A percentile compares a stretch with the other conserved stretches of the same genome.
Conservation (phyloP, 2,113 vertebrate species). For the Passer montanus region DNA sequence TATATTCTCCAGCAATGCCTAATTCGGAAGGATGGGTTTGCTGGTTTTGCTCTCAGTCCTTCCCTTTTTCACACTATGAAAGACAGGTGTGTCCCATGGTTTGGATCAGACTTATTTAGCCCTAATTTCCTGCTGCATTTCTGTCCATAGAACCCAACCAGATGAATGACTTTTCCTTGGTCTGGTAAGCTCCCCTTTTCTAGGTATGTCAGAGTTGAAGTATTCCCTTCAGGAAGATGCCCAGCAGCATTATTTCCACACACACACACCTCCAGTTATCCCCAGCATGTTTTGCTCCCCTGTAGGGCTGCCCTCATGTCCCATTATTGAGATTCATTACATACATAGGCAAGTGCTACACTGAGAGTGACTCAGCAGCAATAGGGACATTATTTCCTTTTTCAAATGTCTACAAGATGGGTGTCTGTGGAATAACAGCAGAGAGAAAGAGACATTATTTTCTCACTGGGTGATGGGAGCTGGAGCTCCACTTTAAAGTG, state of each 20-base stretch:
- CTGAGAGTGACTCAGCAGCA: constrained; percentile 5
- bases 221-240: not conserved
- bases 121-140: not conserved
- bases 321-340: constrained; percentile 1
- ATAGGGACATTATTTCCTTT: not conserved
- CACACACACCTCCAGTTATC: not conserved
- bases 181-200: not conserved
- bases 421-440: not conserved
- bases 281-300: not conserved
- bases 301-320: not conserved
- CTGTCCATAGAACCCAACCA: not conserved
- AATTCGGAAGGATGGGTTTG: not conserved
- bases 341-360: not conserved
- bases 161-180: not conserved
- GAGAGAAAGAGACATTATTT: not conserved
- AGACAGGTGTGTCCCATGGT: not conserved
- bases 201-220: not conserved
- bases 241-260: not conserved
- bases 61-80: not conserved
- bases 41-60: not conserved
- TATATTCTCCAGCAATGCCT: not conserved
- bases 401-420: not conserved
- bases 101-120: not conserved
- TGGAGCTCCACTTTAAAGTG: not conserved
- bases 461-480: fast-evolving